phyloP scores from a whole-genome alignment of 2,113 vertebrate genomes.

The Rhipidura dahli region DNA sequence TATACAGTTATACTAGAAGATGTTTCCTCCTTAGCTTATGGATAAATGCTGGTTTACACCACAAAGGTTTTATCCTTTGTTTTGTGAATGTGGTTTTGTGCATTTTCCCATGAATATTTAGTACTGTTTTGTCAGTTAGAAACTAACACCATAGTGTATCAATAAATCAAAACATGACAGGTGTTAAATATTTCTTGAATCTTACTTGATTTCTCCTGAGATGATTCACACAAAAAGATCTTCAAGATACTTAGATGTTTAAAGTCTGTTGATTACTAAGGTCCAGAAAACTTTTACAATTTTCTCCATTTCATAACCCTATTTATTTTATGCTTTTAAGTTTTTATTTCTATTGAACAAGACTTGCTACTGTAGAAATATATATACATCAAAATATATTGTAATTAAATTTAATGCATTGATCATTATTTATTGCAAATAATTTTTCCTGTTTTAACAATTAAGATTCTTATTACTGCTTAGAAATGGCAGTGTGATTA shows the following conservation, averaged over 20 bases:
- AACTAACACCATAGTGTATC: constrained; percentile 24
- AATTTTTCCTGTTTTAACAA: not conserved
- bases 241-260: not conserved
- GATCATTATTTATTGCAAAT: not conserved
- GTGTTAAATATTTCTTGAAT: constrained; percentile 29
- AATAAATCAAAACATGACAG: constrained; percentile 69
- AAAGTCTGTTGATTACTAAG: not conserved
- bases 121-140: constrained; percentile 66
- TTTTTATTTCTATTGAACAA: not conserved
- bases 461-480: not conserved
- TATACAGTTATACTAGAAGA: not conserved
- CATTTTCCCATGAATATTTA: constrained; percentile 65
- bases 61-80: constrained; percentile 22
- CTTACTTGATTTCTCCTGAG: not conserved
- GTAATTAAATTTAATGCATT: not conserved
- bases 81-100: constrained; percentile 68
- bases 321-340: not conserved
- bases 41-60: constrained; percentile 25
- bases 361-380: not conserved
- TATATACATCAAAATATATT: not conserved
- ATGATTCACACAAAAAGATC: not conserved
- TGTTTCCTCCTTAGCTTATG: constrained; percentile 6
- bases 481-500: not conserved
- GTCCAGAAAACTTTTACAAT: not conserved
- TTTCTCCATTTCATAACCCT: not conserved